Evolutionary conservation across 2,888 invertebrate species (phyloP), one percentile per base, ranked within the genome.

Genomic region (Metellina segmentata): DNA sequence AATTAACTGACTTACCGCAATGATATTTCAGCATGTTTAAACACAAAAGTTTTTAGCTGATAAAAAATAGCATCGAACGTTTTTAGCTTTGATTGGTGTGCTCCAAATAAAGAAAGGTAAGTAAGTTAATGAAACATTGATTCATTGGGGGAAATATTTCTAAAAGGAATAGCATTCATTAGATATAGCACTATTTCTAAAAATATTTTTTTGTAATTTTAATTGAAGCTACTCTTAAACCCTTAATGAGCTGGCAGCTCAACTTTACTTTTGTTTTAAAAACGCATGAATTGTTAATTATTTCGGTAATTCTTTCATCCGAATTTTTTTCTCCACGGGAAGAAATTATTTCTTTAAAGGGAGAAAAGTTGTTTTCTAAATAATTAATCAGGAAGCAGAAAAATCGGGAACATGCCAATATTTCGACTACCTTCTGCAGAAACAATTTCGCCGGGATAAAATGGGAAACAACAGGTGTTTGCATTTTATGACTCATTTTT

Each of bases 371-470:
- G n/a, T n/a, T 52, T 19, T n/a, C 78, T 78, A 78, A 78, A 52
- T 78, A 78, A 78, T 20, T 78, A 78, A 78, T 61, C 61, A 52
- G 49, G 48, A 75, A 78, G 52, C 49, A 16, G 52, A 34, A 52
- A 51, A 78, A 78, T 78, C 52, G 78, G 78, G n/a, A 78, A 78
- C 52, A 78, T 78, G 78, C 19, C 78, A 78, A 78, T 78, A 78
- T 52, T n/a, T 19, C 52, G n/a, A n/a, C 52, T 78, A n/a, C n/a
- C 61, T 51, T 1, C 51, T 78, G 4, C 51, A 52, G 8, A 9
- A 77, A 78, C n/a, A 16, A 19, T 9, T n/a, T 52, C 19, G 48
- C n/a, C 51, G 8, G 9, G n/a, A 52, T 19, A 78, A 61, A 61
- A 61, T 61, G 61, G 61, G 61, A 61, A 61, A 11, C 61, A 77